A percentile compares a stretch with the other conserved stretches of the same genome.
These are phyloP conservation scores for Drosophila anomalata DNA, from an alignment of 2,888 invertebrate genomes.

Conservation along the genomic window DNA sequence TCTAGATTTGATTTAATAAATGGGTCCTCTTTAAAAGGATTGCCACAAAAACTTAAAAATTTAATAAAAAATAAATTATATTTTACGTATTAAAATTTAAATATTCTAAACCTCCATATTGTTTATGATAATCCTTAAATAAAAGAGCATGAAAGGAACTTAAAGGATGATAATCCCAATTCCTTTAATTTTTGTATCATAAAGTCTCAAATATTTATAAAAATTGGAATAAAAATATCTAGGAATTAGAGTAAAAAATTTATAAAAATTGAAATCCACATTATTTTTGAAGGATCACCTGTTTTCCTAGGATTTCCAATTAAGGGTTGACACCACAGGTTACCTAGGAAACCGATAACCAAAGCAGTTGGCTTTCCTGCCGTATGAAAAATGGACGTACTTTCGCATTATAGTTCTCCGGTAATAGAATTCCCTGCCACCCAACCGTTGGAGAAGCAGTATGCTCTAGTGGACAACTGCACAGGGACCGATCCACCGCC, in stretches of 20 bases:
- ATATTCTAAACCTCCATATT: too few species aligned
- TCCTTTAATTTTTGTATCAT: too few species aligned
- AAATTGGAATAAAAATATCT: too few species aligned
- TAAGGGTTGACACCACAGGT: background rate
- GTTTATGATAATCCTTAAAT: too few species aligned
- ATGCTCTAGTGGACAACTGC: slow-evolving; percentile 76
- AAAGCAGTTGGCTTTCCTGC: slow-evolving; percentile 2
- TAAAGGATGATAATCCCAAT: too few species aligned
- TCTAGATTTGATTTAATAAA: background rate
- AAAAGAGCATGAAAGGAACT: too few species aligned
- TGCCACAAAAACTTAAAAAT: slow-evolving; percentile 87
- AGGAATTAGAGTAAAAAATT: background rate
- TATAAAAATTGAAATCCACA: background rate
- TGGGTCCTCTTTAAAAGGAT: background rate
- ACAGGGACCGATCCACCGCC: slow-evolving; percentile 78
- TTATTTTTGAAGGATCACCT: background rate
- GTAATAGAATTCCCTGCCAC: slow-evolving; percentile 85
- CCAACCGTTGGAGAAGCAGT: slow-evolving; percentile 82
- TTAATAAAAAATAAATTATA: background rate
- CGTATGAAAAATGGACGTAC: slow-evolving; percentile 81
- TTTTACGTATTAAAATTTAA: too few species aligned
- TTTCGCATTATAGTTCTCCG: slow-evolving; percentile 84
- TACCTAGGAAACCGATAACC: slow-evolving; percentile 4
- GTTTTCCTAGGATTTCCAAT: background rate
- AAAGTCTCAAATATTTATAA: too few species aligned